A percentile compares a stretch with the other conserved stretches of the same genome.
Conservation (phyloP, 2,797 vertebrate species). For the Gymnocypris eckloni region DNA sequence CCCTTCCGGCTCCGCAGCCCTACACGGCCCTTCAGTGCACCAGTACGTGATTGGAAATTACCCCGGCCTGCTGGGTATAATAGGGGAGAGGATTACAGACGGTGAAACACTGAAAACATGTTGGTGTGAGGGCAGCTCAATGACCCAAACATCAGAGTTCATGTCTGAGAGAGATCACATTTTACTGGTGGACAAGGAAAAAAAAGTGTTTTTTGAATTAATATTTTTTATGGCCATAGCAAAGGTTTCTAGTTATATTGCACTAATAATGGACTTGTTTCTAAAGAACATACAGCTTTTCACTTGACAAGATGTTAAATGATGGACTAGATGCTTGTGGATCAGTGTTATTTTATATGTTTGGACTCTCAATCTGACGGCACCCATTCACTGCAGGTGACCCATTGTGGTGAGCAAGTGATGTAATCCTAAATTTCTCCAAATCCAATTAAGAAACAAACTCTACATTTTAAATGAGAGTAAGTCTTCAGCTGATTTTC, state of each 20-base stretch:
- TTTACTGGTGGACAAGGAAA: neutral
- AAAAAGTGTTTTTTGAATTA: neutral
- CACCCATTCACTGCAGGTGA: neutral
- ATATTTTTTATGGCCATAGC: neutral
- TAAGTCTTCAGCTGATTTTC: neutral
- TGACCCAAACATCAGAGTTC: conserved; percentile 1
- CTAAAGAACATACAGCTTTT: neutral
- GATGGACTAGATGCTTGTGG: neutral
- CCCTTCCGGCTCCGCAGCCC: conserved; percentile 34
- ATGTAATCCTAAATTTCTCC: no score
- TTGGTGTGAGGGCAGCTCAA: conserved; percentile 19
- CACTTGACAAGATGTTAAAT: no score
- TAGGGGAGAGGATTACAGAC: conserved; percentile 24
- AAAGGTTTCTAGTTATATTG: neutral
- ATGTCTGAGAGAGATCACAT: neutral
- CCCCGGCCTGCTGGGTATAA: conserved; percentile 10
- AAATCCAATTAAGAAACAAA: neutral
- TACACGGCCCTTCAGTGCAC: conserved; percentile 35
- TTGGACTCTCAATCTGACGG: neutral
- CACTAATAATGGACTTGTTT: neutral
- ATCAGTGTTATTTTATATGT: neutral
- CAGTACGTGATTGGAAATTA: conserved; percentile 46
- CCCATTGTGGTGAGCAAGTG: no score
- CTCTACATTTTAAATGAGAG: neutral
- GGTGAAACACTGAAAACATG: conserved; percentile 44